Base-by-base conservation (phyloP, 64 coral and sea anemone species). In the Trachythela sp. region DNA sequence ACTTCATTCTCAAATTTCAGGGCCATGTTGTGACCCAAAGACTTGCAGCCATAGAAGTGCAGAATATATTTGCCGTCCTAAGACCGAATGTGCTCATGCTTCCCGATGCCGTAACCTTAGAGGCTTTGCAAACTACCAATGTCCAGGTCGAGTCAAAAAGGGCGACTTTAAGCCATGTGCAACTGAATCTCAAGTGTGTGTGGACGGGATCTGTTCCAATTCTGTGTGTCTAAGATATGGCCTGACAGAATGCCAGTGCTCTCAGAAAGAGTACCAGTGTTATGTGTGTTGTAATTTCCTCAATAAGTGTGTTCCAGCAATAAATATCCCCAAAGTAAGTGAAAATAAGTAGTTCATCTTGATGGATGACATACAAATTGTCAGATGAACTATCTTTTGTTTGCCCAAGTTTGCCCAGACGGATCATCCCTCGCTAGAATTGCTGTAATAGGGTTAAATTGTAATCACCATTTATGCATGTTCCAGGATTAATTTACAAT, bases 221-320 rank as follows among this genome's bases (percentile, higher is more conserved):
- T 80, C 75, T 80, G 33, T 80, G 20, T 80, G 75, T 36, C 26
- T n/a, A 36, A 80, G 75, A 80, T 80, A 80, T 80, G 75, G 75
- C 34, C 20, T 80, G 27, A 80, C 75, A 80, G 75, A 80, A 80
- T 80, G 75, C 75, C 75, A 80, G 75, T 80, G 75, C 34, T 37
- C 75, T 35, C 9, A 36, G 30, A 22, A 35, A 38, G 20, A 80
- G 31, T 35, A 34, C 30, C 4, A 80, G 9, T 80, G 75, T 80
- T 80, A 80, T 80, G 75, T 80, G 8, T 80, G 75, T 80, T 80
- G 75, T 80, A 80, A 37, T 14, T 80, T 80, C 17, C 75, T 80
- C 0, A 39, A 80, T 30, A 36, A 3, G 30, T 80, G 75, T 80
- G 37, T 80, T 36, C 75, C 75, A 29, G 75, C 75, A 6, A 5